These are phyloP conservation scores for Labeo calbasu DNA, from an alignment of 2,797 vertebrate species.

Conservation along the genomic window DNA sequence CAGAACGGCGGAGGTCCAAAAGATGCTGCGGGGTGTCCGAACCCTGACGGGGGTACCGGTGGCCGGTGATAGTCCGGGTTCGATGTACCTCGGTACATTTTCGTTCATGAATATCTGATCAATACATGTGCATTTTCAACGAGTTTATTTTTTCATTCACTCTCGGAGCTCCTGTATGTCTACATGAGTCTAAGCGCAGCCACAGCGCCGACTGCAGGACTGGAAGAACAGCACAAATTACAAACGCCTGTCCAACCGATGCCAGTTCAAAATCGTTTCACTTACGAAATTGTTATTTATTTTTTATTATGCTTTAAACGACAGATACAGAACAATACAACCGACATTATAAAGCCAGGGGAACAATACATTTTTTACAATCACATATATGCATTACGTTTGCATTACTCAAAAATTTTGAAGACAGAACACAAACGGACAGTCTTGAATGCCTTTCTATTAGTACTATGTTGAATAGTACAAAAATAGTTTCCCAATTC, in stretches of 20 bases:
- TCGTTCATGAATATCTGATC: not conserved
- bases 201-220: constrained; percentile 15
- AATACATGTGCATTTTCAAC: not conserved
- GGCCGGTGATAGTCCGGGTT: constrained; percentile 45
- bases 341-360: too few species aligned
- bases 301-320: too few species aligned
- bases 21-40: constrained; percentile 6
- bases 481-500: too few species aligned
- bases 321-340: too few species aligned
- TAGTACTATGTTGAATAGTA: too few species aligned
- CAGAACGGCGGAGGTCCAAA: constrained; percentile 44
- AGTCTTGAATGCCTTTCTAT: too few species aligned
- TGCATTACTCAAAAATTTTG: too few species aligned
- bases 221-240: not conserved
- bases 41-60: not conserved
- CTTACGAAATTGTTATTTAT: not conserved
- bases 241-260: not conserved
- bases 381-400: too few species aligned
- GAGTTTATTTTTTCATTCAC: constrained; percentile 9
- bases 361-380: too few species aligned
- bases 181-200: not conserved
- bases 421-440: too few species aligned
- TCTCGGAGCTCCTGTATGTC: not conserved
- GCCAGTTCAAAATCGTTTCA: constrained; percentile 24
- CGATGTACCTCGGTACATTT: constrained; percentile 48